Percentiles rank a stretch among this genome's conserved stretches.
Evolutionary conservation across 37 sponge, comb jelly and placozoan species (phyloP).

Genomic region (Trichoplax adhaerens): DNA sequence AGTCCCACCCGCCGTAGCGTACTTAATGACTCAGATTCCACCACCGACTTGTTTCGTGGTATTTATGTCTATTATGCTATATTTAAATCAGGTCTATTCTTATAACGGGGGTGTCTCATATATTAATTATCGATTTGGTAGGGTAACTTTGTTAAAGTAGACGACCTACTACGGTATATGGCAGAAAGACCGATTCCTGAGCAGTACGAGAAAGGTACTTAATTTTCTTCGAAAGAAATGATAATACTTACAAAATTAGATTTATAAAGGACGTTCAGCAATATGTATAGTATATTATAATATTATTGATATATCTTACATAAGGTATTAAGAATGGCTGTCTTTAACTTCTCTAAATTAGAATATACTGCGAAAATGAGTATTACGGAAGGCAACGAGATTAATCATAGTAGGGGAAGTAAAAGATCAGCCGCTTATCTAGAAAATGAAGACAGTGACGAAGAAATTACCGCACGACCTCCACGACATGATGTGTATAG

Average conservation of each 20-base stretch:
- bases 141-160: constrained; percentile 81
- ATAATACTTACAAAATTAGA: neutral
- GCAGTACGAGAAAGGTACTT: no score
- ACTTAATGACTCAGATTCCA: constrained; percentile 48
- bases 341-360: neutral
- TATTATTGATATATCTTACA: neutral
- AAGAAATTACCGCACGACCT: constrained; percentile 16
- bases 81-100: neutral
- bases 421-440: no score
- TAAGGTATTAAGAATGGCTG: neutral
- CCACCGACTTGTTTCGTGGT: constrained; percentile 81
- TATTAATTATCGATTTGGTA: neutral
- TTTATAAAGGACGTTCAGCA: neutral
- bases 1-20: constrained; percentile 48
- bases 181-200: neutral
- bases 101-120: no score
- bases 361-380: constrained; percentile 12
- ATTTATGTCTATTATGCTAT: neutral
- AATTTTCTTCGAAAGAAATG: constrained; percentile 3
- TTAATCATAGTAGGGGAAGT: no score
- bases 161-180: constrained; percentile 46
- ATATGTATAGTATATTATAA: neutral
- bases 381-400: neutral
- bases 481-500: constrained; percentile 66
- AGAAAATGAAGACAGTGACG: constrained; percentile 22